A percentile compares a stretch with the other conserved stretches of the same genome.
These are phyloP conservation scores for Monoplex corrugatus DNA, from an alignment of 2,888 invertebrate genomes.

Conservation along the genomic window DNA sequence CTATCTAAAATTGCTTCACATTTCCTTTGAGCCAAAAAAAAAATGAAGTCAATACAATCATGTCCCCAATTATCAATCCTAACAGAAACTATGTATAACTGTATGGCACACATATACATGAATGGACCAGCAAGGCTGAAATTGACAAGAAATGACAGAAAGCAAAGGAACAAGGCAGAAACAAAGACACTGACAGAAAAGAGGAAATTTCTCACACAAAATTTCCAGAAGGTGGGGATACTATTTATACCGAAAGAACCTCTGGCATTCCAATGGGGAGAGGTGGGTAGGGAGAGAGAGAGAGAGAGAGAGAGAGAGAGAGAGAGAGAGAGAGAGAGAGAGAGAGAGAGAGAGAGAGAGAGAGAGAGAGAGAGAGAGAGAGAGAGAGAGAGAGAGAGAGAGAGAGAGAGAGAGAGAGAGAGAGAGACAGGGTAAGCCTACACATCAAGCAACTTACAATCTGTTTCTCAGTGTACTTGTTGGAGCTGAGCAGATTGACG, in stretches of 20 bases:
- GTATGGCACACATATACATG: too few species aligned
- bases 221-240: neutral
- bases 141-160: neutral
- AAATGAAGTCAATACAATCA: too few species aligned
- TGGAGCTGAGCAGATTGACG: conserved; percentile 98
- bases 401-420: neutral
- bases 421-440: neutral
- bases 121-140: too few species aligned
- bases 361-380: conserved; percentile 1
- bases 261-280: too few species aligned
- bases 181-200: neutral
- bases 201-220: too few species aligned
- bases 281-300: neutral
- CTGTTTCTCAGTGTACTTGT: conserved; percentile 99
- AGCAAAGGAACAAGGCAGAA: too few species aligned
- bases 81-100: too few species aligned
- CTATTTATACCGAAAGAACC: too few species aligned
- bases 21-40: too few species aligned
- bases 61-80: too few species aligned
- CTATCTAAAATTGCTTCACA: too few species aligned
- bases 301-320: conserved; percentile 19
- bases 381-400: neutral
- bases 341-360: neutral
- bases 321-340: conserved; percentile 33
- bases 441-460: conserved; percentile 87